Evolutionary conservation across 2,888 invertebrate species (phyloP).

Genomic region (Drosophila putrida): DNA sequence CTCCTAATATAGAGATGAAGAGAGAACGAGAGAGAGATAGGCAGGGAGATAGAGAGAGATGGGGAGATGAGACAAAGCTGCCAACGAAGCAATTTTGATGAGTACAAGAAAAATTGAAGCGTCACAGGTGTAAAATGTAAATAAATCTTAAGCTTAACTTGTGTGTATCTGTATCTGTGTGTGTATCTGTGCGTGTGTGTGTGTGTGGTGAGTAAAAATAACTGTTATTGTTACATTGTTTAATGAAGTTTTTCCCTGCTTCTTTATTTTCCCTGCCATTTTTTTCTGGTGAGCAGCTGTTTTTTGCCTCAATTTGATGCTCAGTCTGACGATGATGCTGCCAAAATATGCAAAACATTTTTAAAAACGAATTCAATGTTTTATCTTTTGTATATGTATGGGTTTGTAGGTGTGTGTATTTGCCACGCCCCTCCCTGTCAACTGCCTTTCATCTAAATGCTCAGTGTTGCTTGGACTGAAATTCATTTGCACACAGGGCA

Average conservation of each 20-base stretch:
- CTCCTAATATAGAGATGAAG: slow-evolving; percentile 1
- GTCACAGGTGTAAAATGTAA: slow-evolving; percentile 69
- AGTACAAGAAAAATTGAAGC: slow-evolving; percentile 40
- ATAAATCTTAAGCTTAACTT: slow-evolving; percentile 57
- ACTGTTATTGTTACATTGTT: slow-evolving; percentile 64
- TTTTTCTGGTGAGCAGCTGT: slow-evolving; percentile 23
- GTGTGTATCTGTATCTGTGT: slow-evolving; percentile 3
- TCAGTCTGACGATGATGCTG: slow-evolving; percentile 20
- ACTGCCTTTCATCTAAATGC: background rate
- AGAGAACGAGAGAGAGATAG: background rate
- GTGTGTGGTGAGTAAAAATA: slow-evolving; percentile 42
- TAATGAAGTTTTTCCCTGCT: slow-evolving; percentile 63
- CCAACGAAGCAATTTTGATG: slow-evolving; percentile 47
- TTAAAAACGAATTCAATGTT: slow-evolving; percentile 37
- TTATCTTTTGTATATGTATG: slow-evolving; percentile 4
- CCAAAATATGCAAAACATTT: slow-evolving; percentile 50
- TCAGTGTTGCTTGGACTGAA: background rate
- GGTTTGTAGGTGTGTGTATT: slow-evolving; percentile 10
- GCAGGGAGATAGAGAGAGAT: too few relatives aligned
- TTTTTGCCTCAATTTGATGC: slow-evolving; percentile 26
- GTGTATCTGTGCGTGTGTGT: slow-evolving; percentile 6
- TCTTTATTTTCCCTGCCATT: background rate
- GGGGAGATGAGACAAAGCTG: slow-evolving; percentile 8
- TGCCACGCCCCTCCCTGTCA: background rate
- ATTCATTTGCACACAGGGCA: slow-evolving; percentile 25